Evolutionary conservation across 2,888 invertebrate species (phyloP), one percentile per base, ranked within the genome.

Genomic region (Leptinotarsa rubiginosa): DNA sequence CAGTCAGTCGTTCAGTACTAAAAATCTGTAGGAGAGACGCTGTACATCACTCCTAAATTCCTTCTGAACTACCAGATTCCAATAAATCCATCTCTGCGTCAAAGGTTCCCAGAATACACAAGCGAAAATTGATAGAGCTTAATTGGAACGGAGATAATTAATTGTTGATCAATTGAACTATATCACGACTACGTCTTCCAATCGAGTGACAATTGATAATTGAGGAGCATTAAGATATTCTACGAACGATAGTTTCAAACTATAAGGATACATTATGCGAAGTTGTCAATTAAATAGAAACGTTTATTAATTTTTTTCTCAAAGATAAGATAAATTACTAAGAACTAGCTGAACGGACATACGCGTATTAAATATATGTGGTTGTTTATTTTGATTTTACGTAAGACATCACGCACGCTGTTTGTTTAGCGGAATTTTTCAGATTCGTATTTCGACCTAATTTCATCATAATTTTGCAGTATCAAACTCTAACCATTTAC

Each of bases 91-190:
- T 13, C 20, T 20, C 56, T 56, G 56, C 13, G 4, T 56, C 10
- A 4, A 56, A 56, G 56, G 12, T 56, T 56, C 56, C 56, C 20
- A 56, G 56, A 56, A 56, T 10, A 20, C 56, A 56, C 13, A 20
- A 56, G 20, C 4, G 56, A 20, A 56, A 56, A 13, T 20, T 56
- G 56, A 52, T 52, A 52, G 56, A 18, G 56, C 18, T 20, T 20
- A 56, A 56, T 56, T 56, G 56, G 56, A 18, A 56, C 12, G 20
- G 4, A 56, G 4, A 56, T 13, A 20, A 56, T 56, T 56, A 56
- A 56, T 56, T 56, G 22, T 56, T 56, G 56, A 56, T 20, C 56
- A 56, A 56, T 56, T 56, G 56, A 20, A 18, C 54, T n/a, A 18
- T 56, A 56, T 56, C 18, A 20, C 54, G 5, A 56, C 18, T 54